Percentiles rank a stretch among this genome's conserved stretches.
Conservation (phyloP, 23 tunicate species). For the Styela clava region DNA sequence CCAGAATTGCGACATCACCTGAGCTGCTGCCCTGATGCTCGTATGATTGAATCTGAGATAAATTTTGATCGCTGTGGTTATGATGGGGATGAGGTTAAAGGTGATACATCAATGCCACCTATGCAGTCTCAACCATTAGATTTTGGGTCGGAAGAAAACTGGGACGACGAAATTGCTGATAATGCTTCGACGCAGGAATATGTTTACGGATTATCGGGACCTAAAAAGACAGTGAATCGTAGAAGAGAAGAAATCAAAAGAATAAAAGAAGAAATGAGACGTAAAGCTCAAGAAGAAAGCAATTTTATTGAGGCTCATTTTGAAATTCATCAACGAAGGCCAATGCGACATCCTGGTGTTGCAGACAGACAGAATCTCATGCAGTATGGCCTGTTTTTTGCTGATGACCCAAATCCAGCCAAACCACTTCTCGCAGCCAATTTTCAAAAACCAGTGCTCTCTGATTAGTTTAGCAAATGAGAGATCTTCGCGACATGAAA, state of each 20-base stretch:
- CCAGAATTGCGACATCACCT: constrained; percentile 23
- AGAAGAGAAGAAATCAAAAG: not conserved
- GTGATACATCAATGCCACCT: constrained; percentile 48
- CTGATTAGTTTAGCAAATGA: no score
- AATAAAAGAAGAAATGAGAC: not conserved
- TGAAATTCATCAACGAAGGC: not conserved
- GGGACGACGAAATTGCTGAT: constrained; percentile 30
- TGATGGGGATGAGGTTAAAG: constrained; percentile 49
- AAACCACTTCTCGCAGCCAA: not conserved
- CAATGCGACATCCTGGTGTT: not conserved
- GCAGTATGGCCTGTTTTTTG: constrained; percentile 5
- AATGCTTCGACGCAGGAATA: constrained; percentile 6
- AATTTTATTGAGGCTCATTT: not conserved
- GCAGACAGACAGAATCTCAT: not conserved
- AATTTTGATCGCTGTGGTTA: constrained; percentile 11
- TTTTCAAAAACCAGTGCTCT: not conserved
- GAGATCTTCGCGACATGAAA: no score
- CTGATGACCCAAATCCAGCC: constrained; percentile 16
- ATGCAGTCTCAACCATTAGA: constrained; percentile 11
- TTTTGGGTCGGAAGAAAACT: constrained; percentile 45
- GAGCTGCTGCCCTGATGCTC: constrained; percentile 2
- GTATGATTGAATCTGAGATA: not conserved
- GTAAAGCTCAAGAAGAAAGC: not conserved
- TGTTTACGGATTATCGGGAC: not conserved
- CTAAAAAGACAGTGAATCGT: not conserved